Conservation (phyloP, 2,888 invertebrate species). For the Disparrhopalites patrizii region DNA sequence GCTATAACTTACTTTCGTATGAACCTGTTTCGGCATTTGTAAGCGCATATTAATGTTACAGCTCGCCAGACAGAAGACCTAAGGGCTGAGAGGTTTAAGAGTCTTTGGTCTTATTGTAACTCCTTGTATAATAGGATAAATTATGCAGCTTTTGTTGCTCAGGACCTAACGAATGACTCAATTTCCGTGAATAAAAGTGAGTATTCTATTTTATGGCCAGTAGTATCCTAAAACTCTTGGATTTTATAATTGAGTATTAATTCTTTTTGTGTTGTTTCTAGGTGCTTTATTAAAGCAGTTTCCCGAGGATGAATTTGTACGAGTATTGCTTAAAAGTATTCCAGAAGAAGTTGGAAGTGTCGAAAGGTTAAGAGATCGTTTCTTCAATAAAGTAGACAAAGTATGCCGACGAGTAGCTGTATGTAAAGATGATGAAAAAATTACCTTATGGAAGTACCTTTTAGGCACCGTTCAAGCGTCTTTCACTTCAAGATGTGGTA, state of each 20-base stretch:
- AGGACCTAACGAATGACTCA: conserved; percentile 1
- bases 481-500: conserved; percentile 30
- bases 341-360: conserved; percentile 37
- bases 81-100: conserved; percentile 35
- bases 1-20: neutral
- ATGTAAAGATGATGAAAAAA: conserved; percentile 36
- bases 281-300: conserved; percentile 32
- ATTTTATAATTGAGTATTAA: neutral
- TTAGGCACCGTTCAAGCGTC: conserved; percentile 33
- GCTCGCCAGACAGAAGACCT: conserved; percentile 32
- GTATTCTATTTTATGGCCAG: neutral
- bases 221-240: neutral
- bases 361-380: conserved; percentile 36
- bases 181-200: conserved; percentile 30
- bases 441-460: conserved; percentile 41
- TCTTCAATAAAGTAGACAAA: conserved; percentile 39
- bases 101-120: conserved; percentile 40
- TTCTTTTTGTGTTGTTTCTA: conserved; percentile 7
- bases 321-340: conserved; percentile 33
- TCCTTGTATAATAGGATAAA: conserved; percentile 33
- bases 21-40: too few species aligned
- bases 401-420: conserved; percentile 37
- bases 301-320: conserved; percentile 35
- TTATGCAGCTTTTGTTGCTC: conserved; percentile 27
- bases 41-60: conserved; percentile 3